Conservation (phyloP, 2,888 invertebrate genomes). For the Tyria jacobaeae region DNA sequence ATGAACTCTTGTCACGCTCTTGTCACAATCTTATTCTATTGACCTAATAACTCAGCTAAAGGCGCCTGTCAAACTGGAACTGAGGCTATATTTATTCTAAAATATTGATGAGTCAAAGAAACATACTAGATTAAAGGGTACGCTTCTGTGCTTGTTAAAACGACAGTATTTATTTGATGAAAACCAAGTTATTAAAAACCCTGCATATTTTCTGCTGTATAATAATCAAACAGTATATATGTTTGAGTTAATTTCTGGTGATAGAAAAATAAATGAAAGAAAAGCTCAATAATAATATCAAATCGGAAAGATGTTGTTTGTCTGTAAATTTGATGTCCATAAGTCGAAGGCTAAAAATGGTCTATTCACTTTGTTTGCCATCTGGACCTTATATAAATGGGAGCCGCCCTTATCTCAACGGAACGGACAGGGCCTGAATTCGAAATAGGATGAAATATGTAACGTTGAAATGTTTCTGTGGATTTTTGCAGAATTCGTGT, state of each 20-base stretch:
- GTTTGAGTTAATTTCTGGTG: too few relatives aligned
- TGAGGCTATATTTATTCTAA: conserved; percentile 33
- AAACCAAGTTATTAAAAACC: background rate
- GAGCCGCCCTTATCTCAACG: conserved; percentile 58
- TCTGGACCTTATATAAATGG: conserved; percentile 63
- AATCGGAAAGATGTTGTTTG: background rate
- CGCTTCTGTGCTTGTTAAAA: background rate
- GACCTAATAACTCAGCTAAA: conserved; percentile 53
- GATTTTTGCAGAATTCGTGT: conserved; percentile 32
- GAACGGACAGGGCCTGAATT: conserved; percentile 54
- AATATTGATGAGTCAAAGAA: conserved; percentile 45
- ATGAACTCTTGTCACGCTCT: conserved; percentile 34
- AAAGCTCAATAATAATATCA: background rate
- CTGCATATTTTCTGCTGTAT: background rate
- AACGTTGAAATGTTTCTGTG: conserved; percentile 41
- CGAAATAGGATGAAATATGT: conserved; percentile 55
- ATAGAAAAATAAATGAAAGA: background rate
- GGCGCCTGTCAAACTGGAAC: conserved; percentile 26
- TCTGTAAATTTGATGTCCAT: conserved; percentile 22
- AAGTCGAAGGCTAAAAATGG: conserved; percentile 60
- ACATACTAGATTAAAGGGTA: conserved; percentile 1
- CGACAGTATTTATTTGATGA: too few relatives aligned
- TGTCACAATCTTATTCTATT: conserved; percentile 51
- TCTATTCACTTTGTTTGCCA: conserved; percentile 63
- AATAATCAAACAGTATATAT: background rate